These are phyloP conservation scores for Iphiclides podalirius DNA, from an alignment of 2,888 invertebrate species.

Conservation along the genomic window DNA sequence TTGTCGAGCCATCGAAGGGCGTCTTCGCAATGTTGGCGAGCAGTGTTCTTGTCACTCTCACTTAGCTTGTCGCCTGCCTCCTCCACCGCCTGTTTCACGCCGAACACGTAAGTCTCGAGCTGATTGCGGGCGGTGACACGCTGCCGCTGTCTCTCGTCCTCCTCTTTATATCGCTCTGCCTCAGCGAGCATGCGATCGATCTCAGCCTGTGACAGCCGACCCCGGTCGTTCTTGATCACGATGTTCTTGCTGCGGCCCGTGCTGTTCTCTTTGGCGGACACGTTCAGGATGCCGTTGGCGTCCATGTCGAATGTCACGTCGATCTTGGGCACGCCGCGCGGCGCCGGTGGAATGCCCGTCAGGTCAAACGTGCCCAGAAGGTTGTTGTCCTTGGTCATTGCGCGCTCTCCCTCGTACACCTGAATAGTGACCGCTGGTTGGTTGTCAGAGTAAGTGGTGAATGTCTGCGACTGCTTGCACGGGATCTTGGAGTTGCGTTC, in stretches of 20 bases:
- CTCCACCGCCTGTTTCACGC: slow-evolving; percentile 84
- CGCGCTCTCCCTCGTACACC: slow-evolving; percentile 88
- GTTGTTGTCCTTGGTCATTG: slow-evolving; percentile 90
- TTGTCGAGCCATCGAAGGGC: slow-evolving; percentile 85
- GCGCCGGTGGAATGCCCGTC: slow-evolving; percentile 85
- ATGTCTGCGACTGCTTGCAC: slow-evolving; percentile 85
- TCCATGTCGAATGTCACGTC: slow-evolving; percentile 88
- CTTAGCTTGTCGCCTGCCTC: slow-evolving; percentile 81
- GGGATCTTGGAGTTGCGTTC: slow-evolving; percentile 86
- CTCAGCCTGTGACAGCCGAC: slow-evolving; percentile 88
- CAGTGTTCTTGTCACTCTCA: slow-evolving; percentile 82
- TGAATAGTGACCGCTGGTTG: slow-evolving; percentile 87
- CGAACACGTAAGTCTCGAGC: slow-evolving; percentile 85
- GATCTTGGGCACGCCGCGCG: slow-evolving; percentile 84
- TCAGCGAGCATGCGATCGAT: slow-evolving; percentile 89
- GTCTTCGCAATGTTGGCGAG: slow-evolving; percentile 76
- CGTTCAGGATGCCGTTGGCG: slow-evolving; percentile 90
- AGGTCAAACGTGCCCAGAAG: slow-evolving; percentile 82
- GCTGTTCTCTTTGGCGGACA: slow-evolving; percentile 87
- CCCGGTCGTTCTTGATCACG: slow-evolving; percentile 91
- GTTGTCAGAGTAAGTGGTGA: slow-evolving; percentile 90
- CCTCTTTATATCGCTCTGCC: slow-evolving; percentile 86
- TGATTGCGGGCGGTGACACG: slow-evolving; percentile 85
- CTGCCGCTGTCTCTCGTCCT: slow-evolving; percentile 85
- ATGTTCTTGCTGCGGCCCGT: slow-evolving; percentile 86